Conservation (phyloP, 2,797 vertebrate species). For the Pipistrellus pygmaeus region DNA sequence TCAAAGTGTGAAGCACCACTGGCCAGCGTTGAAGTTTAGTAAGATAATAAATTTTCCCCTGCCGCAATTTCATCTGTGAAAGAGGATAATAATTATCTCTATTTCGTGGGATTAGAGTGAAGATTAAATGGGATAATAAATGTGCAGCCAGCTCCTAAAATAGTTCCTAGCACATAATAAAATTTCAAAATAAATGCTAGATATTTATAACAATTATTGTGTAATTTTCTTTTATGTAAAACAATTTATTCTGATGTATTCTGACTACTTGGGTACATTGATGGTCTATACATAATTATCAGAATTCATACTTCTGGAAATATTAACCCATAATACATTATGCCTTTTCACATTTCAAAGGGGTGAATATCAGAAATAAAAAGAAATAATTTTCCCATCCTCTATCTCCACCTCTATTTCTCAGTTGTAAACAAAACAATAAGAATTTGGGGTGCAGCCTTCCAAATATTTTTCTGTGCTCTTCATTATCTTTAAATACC, state of each 20-base stretch:
- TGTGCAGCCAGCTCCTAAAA: not conserved
- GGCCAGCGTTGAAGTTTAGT: not conserved
- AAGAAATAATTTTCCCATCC: not conserved
- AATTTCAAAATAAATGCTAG: not conserved
- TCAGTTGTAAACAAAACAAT: not conserved
- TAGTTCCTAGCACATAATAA: not conserved
- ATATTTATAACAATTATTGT: not conserved
- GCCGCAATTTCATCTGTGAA: not conserved
- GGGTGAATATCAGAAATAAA: not conserved
- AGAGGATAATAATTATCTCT: not conserved
- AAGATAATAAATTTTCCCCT: slow-evolving; percentile 17
- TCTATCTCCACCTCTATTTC: not conserved
- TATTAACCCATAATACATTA: not conserved
- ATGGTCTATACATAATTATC: not conserved
- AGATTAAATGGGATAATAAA: slow-evolving; percentile 15
- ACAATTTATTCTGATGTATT: not conserved
- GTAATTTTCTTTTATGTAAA: not conserved
- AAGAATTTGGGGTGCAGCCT: not conserved
- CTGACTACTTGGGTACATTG: not conserved
- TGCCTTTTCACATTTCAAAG: not conserved
- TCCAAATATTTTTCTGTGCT: not conserved
- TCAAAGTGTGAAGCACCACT: not conserved
- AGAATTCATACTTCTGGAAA: not conserved
- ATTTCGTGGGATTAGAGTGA: not conserved
- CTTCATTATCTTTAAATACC: not conserved